phyloP scores from a whole-genome alignment of 2,888 invertebrate genomes.

The Pegoplata infirma region DNA sequence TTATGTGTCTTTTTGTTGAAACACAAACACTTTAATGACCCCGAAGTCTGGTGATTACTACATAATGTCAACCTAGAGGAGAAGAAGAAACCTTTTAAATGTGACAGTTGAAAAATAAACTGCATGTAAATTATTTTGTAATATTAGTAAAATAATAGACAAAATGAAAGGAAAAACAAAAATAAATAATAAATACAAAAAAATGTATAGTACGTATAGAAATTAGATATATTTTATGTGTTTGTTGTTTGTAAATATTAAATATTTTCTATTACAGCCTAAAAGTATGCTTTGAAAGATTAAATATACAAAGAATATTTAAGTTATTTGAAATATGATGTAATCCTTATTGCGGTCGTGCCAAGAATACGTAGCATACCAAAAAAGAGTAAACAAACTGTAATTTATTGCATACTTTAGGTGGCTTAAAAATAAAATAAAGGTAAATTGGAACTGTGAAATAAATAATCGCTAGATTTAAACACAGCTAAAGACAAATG shows the following conservation, averaged over 20 bases:
- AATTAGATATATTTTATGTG: too few species aligned
- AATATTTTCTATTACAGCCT: not conserved
- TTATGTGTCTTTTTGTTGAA: not conserved
- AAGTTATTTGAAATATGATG: not conserved
- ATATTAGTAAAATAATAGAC: not conserved
- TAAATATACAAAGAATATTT: not conserved
- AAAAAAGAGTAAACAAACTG: not conserved
- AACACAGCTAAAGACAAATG: too few species aligned
- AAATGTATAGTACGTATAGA: too few species aligned
- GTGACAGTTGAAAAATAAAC: not conserved
- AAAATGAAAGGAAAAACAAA: not conserved
- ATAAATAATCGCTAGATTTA: too few species aligned
- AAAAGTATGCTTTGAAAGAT: slow-evolving; percentile 8
- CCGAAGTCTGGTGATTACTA: not conserved
- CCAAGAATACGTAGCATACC: not conserved
- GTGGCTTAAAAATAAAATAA: not conserved
- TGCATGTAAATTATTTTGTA: not conserved
- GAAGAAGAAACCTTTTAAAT: not conserved
- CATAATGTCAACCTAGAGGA: not conserved
- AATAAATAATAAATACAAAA: not conserved
- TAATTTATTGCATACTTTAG: not conserved
- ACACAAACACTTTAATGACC: not conserved
- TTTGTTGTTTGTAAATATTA: not conserved
- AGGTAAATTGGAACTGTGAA: not conserved
- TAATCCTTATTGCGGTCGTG: not conserved